Base-by-base conservation (phyloP, 1,140 invertebrate species). In the Polyergus mexicanus region DNA sequence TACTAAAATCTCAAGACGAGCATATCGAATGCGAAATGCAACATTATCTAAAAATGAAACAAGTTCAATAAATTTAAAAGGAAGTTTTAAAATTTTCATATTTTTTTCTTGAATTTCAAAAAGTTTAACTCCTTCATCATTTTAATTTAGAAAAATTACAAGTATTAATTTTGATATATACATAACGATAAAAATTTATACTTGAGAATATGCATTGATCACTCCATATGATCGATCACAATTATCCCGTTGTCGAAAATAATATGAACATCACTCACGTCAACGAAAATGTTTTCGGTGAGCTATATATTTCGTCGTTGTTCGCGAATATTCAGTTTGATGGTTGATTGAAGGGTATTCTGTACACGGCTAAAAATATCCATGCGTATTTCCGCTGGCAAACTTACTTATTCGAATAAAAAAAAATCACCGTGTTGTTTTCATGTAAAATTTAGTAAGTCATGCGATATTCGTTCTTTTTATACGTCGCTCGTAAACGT, bases 301-400 rank as follows among this genome's bases (percentile, higher is more conserved):
- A 68, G 10, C 44, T 32, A 72, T 72, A 72, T 72, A 60, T 81
- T 69, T 44, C 25, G 51, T 71, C 25, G 25, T 54, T 81, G 38
- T 54, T 81, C 38, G 32, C 76, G 35, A 69, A 81, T 72, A 72
- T 81, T 81, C 66, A 47, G 54, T 54, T 32, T 58, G 66, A 71
- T 81, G 65, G 38, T 71, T 71, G 78, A 81, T 81, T 81, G 78
- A 81, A 81, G 54, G 25, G 38, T 81, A 72, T 72, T 58, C 54
- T 60, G 66, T 47, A 68, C 32, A 32, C 44, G 32, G 63, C 78
- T 81, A 81, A 81, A 81, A 81, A 81, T 81, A 81, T 58, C 51
- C n/a, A 32, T 41, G 38, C 19, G 47, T 54, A 68, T 68, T 54
- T 11, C 25, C 51, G 51, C 60, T 60, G 41, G 35, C 41, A 25